These are phyloP conservation scores for Xanthia togata DNA, from an alignment of 2,888 invertebrate genomes.

Conservation along the genomic window DNA sequence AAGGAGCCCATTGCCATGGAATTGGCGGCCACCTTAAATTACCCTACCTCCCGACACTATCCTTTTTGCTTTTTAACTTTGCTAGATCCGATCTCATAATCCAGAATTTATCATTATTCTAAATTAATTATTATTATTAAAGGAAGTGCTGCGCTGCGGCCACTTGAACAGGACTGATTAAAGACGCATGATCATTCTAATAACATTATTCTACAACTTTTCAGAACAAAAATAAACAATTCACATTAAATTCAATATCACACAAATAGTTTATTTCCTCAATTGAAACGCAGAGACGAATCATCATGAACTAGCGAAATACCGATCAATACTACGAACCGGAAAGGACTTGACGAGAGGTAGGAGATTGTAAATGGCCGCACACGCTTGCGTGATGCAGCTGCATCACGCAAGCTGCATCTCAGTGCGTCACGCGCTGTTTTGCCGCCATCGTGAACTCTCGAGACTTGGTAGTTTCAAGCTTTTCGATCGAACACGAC, in stretches of 20 bases:
- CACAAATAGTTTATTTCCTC: too few relatives aligned
- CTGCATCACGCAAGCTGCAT: background rate
- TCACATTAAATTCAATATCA: background rate
- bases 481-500: background rate
- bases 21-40: background rate
- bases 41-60: background rate
- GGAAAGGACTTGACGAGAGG: background rate
- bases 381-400: slow-evolving; percentile 1
- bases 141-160: background rate
- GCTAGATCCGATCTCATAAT: background rate
- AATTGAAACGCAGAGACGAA: too few relatives aligned
- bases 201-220: background rate
- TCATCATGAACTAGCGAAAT: background rate
- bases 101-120: background rate
- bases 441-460: background rate
- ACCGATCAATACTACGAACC: background rate
- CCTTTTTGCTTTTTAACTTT: background rate
- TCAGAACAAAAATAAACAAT: background rate
- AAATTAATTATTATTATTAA: too few relatives aligned
- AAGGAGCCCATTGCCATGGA: background rate
- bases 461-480: background rate
- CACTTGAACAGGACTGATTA: background rate
- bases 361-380: background rate
- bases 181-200: too few relatives aligned
- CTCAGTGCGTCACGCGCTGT: background rate